Base-by-base conservation (phyloP, 2,797 vertebrate genomes). In the Ammospiza maritima region DNA sequence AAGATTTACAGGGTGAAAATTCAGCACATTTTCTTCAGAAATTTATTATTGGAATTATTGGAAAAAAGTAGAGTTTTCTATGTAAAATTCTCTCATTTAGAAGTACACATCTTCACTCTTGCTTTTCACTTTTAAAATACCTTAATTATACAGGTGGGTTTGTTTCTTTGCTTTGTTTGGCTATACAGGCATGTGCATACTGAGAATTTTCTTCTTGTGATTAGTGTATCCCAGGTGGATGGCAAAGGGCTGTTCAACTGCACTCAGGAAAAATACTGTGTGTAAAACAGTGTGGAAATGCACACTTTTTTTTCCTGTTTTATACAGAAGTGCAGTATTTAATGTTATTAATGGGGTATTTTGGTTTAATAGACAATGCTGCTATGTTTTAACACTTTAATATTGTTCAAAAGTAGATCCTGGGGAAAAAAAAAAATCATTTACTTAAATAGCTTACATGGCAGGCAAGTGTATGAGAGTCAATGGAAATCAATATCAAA, bases 401-500 rank as follows among this genome's bases (percentile, higher is more conserved):
- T 90, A 67, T 60, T 64, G 57, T 88, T 88, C 71, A 78, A 93
- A 90, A 91, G 83, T 48, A 92, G 89, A 90, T 70, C 34, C 76
- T 73, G 40, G 47, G 34, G 9, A n/a, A 50, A 66, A 76, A 25
- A 70, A 93, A 89, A 80, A 82, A 69, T 88, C 27, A 2, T 93
- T 95, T 91, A 85, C 85, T 82, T 95, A 93, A 96, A 93, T 88
- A 94, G 93, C 53, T 90, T 94, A 90, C 85, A 93, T 77, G 93
- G 66, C 91, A 96, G 91, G 53, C 71, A 71, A 91, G 71, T 71
- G 54, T 93, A 90, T 85, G 64, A 91, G 74, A 94, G 93, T 87
- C 83, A 91, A 48, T 91, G 53, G 91, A 94, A 96, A 97, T 96
- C 96, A 96, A 97, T 96, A 96, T 57, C 73, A 74, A 96, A 87